Base-by-base conservation (phyloP, 2,797 vertebrate species). In the Esox masquinongy region DNA sequence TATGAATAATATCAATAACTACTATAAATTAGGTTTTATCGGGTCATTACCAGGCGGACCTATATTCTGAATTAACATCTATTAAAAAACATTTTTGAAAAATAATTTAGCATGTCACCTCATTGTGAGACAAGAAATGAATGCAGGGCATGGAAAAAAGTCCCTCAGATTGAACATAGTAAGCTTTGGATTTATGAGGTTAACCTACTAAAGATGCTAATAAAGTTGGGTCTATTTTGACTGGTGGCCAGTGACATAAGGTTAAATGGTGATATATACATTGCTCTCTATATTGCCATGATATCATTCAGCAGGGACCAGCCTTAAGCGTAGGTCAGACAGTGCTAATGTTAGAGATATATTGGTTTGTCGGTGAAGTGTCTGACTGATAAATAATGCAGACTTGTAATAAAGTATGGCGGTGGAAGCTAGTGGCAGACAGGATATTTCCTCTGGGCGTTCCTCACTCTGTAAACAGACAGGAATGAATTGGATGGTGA, bases 301-400 rank as follows among this genome's bases (percentile, higher is more conserved):
- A n/a, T 19, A 68, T 68, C 34, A 39, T n/a, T 68, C 36, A n/a
- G 16, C 16, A 16, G 31, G 31, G 24, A 50, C 26, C 26, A 5
- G 17, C 4, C 22, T 19, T 71, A 53, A 71, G 24, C 67, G 6
- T 6, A 68, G 36, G 24, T 24, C 14, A 71, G 26, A 19, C 49
- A 51, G 31, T 31, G 49, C 51, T 29, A 16, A 53, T 49, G 16
- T 17, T n/a, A 39, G 26, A 61, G 16, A 29, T 51, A 53, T 19
- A 31, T 4, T 22, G n/a, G 71, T 12, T 9, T 59, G 4, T 50
- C 19, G 71, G 14, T n/a, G n/a, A 24, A 36, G 36, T 36, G 71
- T n/a, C 71, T 24, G 34, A 14, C n/a, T 43, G 31, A 73, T 73
- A 36, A 72, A 72, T 72, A 72, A 59, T 72, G 53, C 14, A 73